phyloP scores from a whole-genome alignment of 2,888 invertebrate species.

The Gandaritis pyraliata region DNA sequence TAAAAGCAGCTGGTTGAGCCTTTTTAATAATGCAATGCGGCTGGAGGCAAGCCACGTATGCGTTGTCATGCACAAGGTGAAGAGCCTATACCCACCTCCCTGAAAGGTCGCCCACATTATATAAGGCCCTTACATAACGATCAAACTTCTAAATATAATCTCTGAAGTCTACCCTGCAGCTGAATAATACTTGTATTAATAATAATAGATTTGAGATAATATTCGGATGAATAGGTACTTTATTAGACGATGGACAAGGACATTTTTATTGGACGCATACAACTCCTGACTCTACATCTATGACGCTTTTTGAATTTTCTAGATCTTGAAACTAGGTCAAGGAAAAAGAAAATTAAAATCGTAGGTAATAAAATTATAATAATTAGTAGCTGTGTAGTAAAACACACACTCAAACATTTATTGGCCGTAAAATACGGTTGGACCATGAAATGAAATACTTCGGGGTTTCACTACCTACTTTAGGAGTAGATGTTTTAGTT shows the following conservation, averaged over 20 bases:
- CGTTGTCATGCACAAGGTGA: conserved; percentile 64
- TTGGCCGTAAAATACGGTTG: conserved; percentile 22
- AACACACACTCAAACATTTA: conserved; percentile 25
- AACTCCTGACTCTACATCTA: background rate
- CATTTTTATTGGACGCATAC: too few species aligned
- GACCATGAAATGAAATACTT: conserved; percentile 25
- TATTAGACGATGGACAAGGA: background rate
- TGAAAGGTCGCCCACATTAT: conserved; percentile 60
- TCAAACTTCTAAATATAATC: conserved; percentile 43
- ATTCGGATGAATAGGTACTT: background rate
- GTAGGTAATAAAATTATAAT: conserved; percentile 27
- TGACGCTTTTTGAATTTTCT: background rate
- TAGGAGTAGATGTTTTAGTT: conserved; percentile 26
- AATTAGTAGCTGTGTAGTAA: conserved; percentile 18
- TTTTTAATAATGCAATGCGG: conserved; percentile 67
- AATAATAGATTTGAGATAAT: conserved; percentile 30
- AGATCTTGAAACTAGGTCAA: conserved; percentile 40
- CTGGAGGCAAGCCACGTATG: conserved; percentile 52
- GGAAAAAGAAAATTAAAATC: conserved; percentile 44
- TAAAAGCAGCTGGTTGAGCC: conserved; percentile 57
- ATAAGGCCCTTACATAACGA: conserved; percentile 46
- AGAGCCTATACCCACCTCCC: conserved; percentile 25
- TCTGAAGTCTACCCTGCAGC: conserved; percentile 31
- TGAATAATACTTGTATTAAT: conserved; percentile 17
- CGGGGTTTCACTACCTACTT: conserved; percentile 1